Evolutionary conservation across 2,888 invertebrate species (phyloP), one percentile per base, ranked within the genome.

Genomic region (Vesta saturnalis): DNA sequence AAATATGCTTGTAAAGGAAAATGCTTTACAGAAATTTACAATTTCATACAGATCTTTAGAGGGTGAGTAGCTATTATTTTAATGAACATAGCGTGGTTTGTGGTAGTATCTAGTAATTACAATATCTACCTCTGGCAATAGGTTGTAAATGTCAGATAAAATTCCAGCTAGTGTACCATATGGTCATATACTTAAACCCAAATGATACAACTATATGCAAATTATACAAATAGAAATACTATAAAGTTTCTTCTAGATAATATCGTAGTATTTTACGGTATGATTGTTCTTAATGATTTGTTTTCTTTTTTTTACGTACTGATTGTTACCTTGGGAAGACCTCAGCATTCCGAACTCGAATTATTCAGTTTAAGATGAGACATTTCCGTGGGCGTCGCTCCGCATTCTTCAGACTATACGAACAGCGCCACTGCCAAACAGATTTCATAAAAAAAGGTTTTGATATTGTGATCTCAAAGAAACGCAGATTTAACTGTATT

Each of bases 381-480:
- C 66, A 70, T 70, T 63, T 69, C 71, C 71, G 71, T 71, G 69
- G 71, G 71, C 69, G 71, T 66, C 66, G 39, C 65, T 71, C 69
- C 59, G 69, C 71, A 71, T 71, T 71, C 71, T 69, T 71, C 43
- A 64, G 57, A 52, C 52, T 55, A 16, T 60, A 64, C 47, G 47
- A 35, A 14, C 55, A 69, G 69, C 60, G 64, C 69, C 69, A 64
- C 64, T 64, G 64, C 64, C 61, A 69, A 64, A 69, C 60, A 39
- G 52, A 57, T 64, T 64, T 60, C 60, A 64, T 68, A 59, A 63
- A 46, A 43, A 59, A 58, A 39, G n/a, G 56, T 47, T 62, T 61
- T 60, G 58, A 52, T 54, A 49, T 16, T 60, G n/a, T 60, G 30
- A 60, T 49, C 15, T 47, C 2, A 6, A 56, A 23, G 21, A 56